Evolutionary conservation across 2,113 vertebrate species (phyloP).

Genomic region (Daboia siamensis): DNA sequence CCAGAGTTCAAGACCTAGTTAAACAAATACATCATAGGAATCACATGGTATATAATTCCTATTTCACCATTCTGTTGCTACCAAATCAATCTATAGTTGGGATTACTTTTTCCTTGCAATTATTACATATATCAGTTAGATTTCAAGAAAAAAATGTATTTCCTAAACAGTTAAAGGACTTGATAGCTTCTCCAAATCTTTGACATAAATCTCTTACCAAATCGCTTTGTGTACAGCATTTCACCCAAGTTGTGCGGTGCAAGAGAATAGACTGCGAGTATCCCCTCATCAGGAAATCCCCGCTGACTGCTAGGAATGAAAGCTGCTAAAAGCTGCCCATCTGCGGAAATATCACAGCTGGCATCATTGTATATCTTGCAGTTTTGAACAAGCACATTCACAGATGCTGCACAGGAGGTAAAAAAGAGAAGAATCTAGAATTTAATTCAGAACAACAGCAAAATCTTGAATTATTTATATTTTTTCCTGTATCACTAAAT

Average conservation of each 20-base stretch:
- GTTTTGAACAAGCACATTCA: slow-evolving; percentile 97
- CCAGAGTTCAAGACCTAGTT: not conserved
- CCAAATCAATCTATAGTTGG: not conserved
- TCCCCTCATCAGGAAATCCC: slow-evolving; percentile 95
- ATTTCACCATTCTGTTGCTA: not conserved
- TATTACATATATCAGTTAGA: not conserved
- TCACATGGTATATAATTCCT: not conserved
- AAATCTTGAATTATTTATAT: not conserved
- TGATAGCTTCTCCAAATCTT: not conserved
- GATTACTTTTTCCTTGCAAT: not conserved
- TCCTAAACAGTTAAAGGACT: not conserved
- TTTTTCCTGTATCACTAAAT: not conserved
- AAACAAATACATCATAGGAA: not conserved
- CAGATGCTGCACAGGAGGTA: slow-evolving; percentile 76
- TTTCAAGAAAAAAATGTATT: not conserved
- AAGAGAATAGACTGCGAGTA: slow-evolving; percentile 94
- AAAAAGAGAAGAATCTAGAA: slow-evolving; percentile 20
- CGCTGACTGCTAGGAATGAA: slow-evolving; percentile 98
- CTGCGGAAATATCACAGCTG: slow-evolving; percentile 96
- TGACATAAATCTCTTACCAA: slow-evolving; percentile 76
- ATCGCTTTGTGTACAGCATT: slow-evolving; percentile 97
- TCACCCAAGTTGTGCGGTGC: slow-evolving; percentile 98
- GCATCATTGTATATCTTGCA: slow-evolving; percentile 99
- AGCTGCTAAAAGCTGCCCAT: slow-evolving; percentile 94
- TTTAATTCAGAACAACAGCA: not conserved